Evolutionary conservation across 2,113 vertebrate species (phyloP).

Genomic region (Amphiprion percula): DNA sequence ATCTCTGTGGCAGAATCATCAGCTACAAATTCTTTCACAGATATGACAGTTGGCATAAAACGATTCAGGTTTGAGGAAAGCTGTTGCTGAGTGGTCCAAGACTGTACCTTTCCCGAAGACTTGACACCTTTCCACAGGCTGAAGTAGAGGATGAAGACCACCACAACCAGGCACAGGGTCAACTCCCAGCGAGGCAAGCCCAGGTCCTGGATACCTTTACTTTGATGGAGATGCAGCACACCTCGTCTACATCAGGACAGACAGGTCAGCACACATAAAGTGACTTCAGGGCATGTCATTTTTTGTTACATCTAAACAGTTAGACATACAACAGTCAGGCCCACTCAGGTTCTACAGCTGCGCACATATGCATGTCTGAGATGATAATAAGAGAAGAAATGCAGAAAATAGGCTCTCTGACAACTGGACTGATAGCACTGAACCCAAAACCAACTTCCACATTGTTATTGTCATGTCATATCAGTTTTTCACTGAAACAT

Average conservation of each 20-base stretch:
- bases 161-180: slow-evolving; percentile 90
- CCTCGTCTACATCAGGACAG: slow-evolving; percentile 84
- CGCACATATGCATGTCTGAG: background rate
- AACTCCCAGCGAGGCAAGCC: slow-evolving; percentile 94
- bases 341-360: slow-evolving; percentile 16
- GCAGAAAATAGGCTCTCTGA: background rate
- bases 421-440: background rate
- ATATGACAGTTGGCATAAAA: background rate
- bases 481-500: background rate
- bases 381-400: background rate
- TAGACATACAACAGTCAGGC: background rate
- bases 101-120: slow-evolving; percentile 95
- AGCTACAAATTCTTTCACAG: background rate
- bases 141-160: slow-evolving; percentile 95
- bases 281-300: background rate
- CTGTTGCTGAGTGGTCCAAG: background rate
- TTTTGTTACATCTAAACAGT: slow-evolving; percentile 4
- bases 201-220: slow-evolving; percentile 92
- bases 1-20: background rate
- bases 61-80: background rate
- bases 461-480: background rate
- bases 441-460: background rate
- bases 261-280: background rate
- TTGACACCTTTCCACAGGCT: slow-evolving; percentile 99
- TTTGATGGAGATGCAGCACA: slow-evolving; percentile 93